Evolutionary conservation across 1,140 invertebrate genomes (phyloP).

Genomic region (Watersipora subatra): DNA sequence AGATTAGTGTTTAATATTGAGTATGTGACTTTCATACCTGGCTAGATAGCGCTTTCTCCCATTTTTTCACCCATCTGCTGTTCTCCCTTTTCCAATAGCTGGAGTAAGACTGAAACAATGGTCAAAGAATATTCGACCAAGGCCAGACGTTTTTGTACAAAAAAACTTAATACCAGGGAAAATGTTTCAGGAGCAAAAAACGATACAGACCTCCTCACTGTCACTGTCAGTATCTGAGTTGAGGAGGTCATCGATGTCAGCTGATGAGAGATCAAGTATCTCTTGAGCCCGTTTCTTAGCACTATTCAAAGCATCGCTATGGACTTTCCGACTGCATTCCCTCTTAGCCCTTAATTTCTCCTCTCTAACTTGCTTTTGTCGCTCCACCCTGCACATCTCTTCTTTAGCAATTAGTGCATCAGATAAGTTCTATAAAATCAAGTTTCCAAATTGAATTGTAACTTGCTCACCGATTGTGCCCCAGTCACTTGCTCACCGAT

Average conservation of each 20-base stretch:
- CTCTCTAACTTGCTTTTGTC: background rate
- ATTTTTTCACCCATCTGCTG: background rate
- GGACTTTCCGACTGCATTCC: background rate
- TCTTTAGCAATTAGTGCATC: background rate
- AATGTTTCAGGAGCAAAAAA: no score
- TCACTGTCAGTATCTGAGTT: constrained; percentile 1
- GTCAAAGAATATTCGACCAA: no score
- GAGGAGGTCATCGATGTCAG: background rate
- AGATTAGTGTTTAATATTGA: no score
- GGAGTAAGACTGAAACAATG: background rate
- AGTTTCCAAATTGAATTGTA: no score
- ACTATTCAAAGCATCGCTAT: background rate
- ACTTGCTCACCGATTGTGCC: no score
- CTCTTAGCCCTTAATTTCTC: background rate
- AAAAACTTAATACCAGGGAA: no score
- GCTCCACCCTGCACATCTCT: background rate
- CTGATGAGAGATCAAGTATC: background rate
- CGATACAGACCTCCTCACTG: background rate
- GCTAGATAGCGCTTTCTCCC: background rate
- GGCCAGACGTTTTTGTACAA: no score
- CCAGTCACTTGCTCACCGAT: no score
- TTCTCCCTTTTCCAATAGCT: background rate
- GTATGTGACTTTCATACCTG: no score
- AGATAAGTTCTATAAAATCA: no score
- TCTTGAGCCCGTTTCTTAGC: background rate